Conservation (phyloP, 2,888 invertebrate genomes). For the Tenthredo notha region DNA sequence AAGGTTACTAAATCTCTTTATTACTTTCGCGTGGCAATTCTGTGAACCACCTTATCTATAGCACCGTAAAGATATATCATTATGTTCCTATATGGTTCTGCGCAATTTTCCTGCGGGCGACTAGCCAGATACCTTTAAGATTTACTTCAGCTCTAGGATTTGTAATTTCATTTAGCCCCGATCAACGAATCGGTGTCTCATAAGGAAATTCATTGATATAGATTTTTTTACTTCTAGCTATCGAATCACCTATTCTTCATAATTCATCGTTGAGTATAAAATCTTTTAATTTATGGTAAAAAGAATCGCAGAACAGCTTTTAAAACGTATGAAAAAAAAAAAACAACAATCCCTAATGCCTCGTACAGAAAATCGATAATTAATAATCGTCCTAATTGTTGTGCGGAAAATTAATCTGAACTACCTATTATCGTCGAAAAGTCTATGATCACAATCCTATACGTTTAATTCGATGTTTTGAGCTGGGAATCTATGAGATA, state of each 20-base stretch:
- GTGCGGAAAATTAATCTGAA: not conserved
- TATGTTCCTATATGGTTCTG: not conserved
- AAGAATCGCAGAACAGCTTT: not conserved
- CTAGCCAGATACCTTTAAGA: conserved; percentile 52
- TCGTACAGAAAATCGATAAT: not conserved
- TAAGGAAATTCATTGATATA: not conserved
- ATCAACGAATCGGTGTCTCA: not conserved
- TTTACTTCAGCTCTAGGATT: conserved; percentile 60
- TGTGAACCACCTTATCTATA: conserved; percentile 5
- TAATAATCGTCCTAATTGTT: not conserved
- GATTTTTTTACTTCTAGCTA: not conserved
- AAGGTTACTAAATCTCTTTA: conserved; percentile 24
- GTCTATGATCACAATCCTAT: conserved; percentile 16
- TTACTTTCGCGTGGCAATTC: conserved; percentile 30
- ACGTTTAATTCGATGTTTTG: not conserved
- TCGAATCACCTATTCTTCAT: not conserved
- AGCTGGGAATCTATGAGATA: conserved; percentile 16
- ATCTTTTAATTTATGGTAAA: not conserved
- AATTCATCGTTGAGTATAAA: not conserved
- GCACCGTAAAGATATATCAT: conserved; percentile 7
- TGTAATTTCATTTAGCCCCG: not conserved
- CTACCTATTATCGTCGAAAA: not conserved
- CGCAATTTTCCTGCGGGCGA: conserved; percentile 17
- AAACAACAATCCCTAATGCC: not conserved
- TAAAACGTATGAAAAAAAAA: not conserved